Evolutionary conservation across 2,113 vertebrate genomes (phyloP).

Genomic region (Dipodomys spectabilis): DNA sequence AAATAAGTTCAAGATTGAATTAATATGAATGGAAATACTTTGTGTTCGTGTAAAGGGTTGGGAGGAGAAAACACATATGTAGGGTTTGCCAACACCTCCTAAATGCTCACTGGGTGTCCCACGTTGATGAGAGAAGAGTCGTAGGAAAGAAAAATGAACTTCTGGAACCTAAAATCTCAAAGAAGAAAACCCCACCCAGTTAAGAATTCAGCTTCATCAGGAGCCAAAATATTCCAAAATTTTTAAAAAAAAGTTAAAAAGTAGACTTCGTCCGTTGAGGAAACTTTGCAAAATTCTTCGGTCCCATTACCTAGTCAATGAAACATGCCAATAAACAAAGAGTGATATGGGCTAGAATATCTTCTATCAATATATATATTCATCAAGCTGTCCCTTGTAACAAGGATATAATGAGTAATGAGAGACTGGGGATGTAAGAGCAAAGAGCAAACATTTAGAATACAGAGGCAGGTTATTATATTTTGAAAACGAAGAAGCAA

Average conservation of each 20-base stretch:
- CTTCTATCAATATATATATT: background rate
- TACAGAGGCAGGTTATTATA: background rate
- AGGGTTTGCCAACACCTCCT: constrained; percentile 63
- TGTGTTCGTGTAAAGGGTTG: constrained; percentile 18
- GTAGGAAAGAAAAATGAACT: background rate
- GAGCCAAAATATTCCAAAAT: constrained; percentile 5
- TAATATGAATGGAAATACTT: constrained; percentile 69
- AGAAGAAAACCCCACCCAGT: constrained; percentile 18
- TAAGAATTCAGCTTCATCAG: background rate
- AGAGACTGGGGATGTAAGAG: background rate
- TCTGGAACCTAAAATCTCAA: background rate
- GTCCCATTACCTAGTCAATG: constrained; percentile 23
- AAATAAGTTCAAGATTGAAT: constrained; percentile 73
- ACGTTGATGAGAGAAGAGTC: background rate
- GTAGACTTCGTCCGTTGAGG: background rate
- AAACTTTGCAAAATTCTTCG: constrained; percentile 44
- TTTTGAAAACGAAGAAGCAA: background rate
- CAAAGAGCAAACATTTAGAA: constrained; percentile 26
- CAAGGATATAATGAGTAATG: background rate
- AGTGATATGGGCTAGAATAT: constrained; percentile 4
- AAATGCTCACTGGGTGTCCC: background rate
- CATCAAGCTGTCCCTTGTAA: constrained; percentile 16
- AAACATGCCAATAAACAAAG: constrained; percentile 53
- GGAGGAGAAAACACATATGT: constrained; percentile 25
- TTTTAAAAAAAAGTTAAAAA: background rate